Evolutionary conservation across 2,797 vertebrate species (phyloP).

Genomic region (Sebastes diaconus): DNA sequence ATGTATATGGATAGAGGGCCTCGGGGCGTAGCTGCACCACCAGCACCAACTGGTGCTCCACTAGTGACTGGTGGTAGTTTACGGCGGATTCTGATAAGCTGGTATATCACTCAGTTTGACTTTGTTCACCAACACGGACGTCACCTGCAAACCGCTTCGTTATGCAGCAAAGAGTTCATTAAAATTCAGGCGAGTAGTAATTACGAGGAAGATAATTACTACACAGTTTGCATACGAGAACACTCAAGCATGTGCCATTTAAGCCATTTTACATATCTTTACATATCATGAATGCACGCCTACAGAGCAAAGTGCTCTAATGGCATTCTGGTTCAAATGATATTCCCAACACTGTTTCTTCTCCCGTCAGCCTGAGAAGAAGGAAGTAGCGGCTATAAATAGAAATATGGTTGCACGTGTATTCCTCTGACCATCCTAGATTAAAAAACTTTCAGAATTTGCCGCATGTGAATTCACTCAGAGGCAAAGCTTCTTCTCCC

Average conservation of each 20-base stretch:
- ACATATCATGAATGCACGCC: slow-evolving; percentile 39
- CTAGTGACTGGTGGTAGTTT: background rate
- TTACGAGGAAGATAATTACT: slow-evolving; percentile 60
- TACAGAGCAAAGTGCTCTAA: background rate
- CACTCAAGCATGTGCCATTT: slow-evolving; percentile 38
- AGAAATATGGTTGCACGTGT: slow-evolving; percentile 31
- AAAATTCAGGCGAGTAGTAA: slow-evolving; percentile 49
- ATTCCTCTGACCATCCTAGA: slow-evolving; percentile 6
- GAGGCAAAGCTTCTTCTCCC: background rate
- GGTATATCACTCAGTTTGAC: background rate
- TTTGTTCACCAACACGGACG: slow-evolving; percentile 10
- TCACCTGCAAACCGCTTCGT: slow-evolving; percentile 30
- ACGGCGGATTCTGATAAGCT: background rate
- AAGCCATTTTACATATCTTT: slow-evolving; percentile 52
- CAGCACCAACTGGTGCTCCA: slow-evolving; percentile 20
- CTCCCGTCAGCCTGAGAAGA: background rate
- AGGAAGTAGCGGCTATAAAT: slow-evolving; percentile 23
- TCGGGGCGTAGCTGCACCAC: slow-evolving; percentile 38
- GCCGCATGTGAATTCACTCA: slow-evolving; percentile 4
- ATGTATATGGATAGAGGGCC: slow-evolving; percentile 51
- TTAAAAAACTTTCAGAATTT: background rate
- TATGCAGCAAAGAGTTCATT: slow-evolving; percentile 28
- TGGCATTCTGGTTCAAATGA: background rate
- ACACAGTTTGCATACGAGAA: slow-evolving; percentile 25
- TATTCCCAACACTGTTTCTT: slow-evolving; percentile 1